A percentile compares a stretch with the other conserved stretches of the same genome.
Conservation (phyloP, 2,797 vertebrate genomes). For the Onychomys arenicola region DNA sequence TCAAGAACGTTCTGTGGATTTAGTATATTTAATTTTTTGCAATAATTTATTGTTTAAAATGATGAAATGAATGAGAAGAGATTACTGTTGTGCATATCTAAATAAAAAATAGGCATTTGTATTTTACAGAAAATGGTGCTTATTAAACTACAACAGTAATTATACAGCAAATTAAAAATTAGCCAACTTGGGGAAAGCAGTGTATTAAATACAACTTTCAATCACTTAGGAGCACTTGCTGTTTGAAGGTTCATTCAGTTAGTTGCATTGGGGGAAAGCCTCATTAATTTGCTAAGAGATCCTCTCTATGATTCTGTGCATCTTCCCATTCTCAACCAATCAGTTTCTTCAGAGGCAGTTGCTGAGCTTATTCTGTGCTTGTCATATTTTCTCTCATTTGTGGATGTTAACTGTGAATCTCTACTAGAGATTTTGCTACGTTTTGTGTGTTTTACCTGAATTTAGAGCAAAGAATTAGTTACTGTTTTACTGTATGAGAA, state of each 20-base stretch:
- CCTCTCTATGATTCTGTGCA: neutral
- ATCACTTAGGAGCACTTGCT: neutral
- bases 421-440: neutral
- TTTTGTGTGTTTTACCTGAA: neutral
- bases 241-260: neutral
- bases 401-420: neutral
- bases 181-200: neutral
- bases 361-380: no score
- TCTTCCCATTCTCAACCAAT: neutral
- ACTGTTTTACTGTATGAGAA: neutral
- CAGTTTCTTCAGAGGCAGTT: neutral
- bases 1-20: neutral
- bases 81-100: neutral
- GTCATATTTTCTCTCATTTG: neutral
- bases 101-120: neutral
- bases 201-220: neutral
- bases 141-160: neutral
- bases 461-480: neutral
- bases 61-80: neutral
- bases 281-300: neutral
- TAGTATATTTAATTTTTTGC: neutral
- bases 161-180: neutral
- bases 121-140: neutral
- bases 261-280: neutral
- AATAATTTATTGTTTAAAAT: constrained; percentile 3